Evolutionary conservation across 2,113 vertebrate species (phyloP), one percentile per base, ranked within the genome.

Genomic region (Larimichthys polyactis): DNA sequence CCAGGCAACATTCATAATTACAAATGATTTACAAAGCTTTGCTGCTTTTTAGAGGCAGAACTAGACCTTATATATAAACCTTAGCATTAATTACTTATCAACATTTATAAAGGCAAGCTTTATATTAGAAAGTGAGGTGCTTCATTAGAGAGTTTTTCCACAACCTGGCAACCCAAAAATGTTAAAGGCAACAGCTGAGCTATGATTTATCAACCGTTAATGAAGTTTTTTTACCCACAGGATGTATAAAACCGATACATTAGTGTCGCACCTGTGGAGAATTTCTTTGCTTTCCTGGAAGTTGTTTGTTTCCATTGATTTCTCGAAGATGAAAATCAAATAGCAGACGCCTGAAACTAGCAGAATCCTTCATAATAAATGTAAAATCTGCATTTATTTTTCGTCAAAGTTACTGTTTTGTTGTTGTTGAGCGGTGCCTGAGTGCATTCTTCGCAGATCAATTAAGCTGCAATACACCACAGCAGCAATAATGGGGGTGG

Each of bases 361-460:
- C 10, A 9, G n/a, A 20, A 27, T 44, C 54, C 46, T 15, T 68
- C 64, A 54, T 14, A 12, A 36, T 3, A 9, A 27, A 32, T 48
- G 46, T 27, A 11, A 24, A 62, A 73, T 59, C 62, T 60, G 51
- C 81, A 48, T 46, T 32, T 5, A 15, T 59, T 52, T 66, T 32
- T 16, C n/a, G 36, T 36, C 65, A 65, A 14, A 69, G 52, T 52
- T 65, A 16, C 20, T 46, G 24, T 59, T 15, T 24, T 14, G 24
- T 59, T 8, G 19, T 22, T 59, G 27, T 20, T 64, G 11, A 43
- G 36, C 20, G 27, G 40, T 8, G 36, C 9, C 16, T 4, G 11
- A 60, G 22, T 10, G 48, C 63, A 12, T 22, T 29, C 24, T 24
- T 11, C 29, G 19, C 51, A 27, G 59, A 75, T 86, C 75, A 65